phyloP scores from a whole-genome alignment of 2,888 invertebrate species.

The Cryptophagus acutangulus region DNA sequence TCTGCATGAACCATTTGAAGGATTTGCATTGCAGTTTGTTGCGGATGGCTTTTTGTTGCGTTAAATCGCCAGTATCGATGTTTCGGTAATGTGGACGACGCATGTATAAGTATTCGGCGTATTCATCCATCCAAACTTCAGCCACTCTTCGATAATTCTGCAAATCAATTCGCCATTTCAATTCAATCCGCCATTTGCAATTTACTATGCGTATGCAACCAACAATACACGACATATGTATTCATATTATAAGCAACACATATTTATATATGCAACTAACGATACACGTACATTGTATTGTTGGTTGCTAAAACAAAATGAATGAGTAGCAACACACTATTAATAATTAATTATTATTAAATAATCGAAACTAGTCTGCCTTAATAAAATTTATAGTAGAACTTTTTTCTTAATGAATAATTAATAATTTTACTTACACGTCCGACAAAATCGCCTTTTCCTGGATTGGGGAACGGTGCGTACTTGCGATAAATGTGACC shows the following conservation, averaged over 20 bases:
- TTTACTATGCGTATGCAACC: no score
- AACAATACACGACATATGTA: no score
- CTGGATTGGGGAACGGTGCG: slow-evolving; percentile 85
- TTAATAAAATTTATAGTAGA: no score
- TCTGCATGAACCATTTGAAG: slow-evolving; percentile 93
- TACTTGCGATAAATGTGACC: slow-evolving; percentile 87
- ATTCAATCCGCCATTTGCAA: background rate
- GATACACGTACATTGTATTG: no score
- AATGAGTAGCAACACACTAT: no score
- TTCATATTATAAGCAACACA: no score
- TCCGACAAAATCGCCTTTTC: slow-evolving; percentile 84
- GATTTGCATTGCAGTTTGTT: slow-evolving; percentile 75
- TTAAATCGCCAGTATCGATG: slow-evolving; percentile 78
- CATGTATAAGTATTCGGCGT: slow-evolving; percentile 77
- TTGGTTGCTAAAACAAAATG: no score
- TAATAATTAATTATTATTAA: no score
- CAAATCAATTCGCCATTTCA: slow-evolving; percentile 16
- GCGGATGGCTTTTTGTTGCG: slow-evolving; percentile 71
- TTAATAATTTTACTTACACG: slow-evolving; percentile 52
- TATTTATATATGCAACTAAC: no score
- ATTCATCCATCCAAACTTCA: slow-evolving; percentile 99
- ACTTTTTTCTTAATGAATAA: no score
- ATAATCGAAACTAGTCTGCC: no score
- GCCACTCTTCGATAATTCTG: slow-evolving; percentile 90
- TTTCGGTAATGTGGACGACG: slow-evolving; percentile 69